Evolutionary conservation across 2,888 invertebrate genomes (phyloP).

Genomic region (Leucoptera coffeella): DNA sequence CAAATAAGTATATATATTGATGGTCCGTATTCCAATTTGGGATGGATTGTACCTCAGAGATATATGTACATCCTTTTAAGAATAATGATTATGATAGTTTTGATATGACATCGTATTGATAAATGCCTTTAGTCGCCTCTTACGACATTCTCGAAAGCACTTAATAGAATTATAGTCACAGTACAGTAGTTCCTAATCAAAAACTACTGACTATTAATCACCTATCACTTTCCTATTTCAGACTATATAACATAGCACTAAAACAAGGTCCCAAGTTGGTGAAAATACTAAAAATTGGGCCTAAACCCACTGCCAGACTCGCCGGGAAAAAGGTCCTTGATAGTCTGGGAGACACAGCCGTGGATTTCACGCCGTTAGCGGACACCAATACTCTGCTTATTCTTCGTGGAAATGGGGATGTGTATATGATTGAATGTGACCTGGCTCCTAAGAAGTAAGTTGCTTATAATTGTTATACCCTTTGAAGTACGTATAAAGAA

Average conservation of each 20-base stretch:
- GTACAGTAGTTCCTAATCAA: no score
- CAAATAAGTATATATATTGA: no score
- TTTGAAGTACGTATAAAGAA: not conserved
- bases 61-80: no score
- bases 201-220: no score
- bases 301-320: slow-evolving; percentile 27
- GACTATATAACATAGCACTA: slow-evolving; percentile 38
- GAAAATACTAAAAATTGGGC: slow-evolving; percentile 25
- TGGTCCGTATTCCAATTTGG: no score
- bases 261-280: slow-evolving; percentile 30
- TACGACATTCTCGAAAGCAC: no score
- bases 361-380: slow-evolving; percentile 67
- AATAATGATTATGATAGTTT: no score
- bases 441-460: slow-evolving; percentile 22
- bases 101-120: no score
- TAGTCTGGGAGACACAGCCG: slow-evolving; percentile 76
- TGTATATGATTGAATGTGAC: slow-evolving; percentile 52
- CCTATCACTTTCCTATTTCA: slow-evolving; percentile 15
- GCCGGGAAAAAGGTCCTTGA: slow-evolving; percentile 41
- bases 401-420: slow-evolving; percentile 78
- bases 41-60: no score
- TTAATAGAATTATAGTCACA: no score
- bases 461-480: not conserved
- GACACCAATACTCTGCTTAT: slow-evolving; percentile 54
- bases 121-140: no score